phyloP scores from a whole-genome alignment of 2,113 vertebrate genomes.

The Ceratotherium simum region DNA sequence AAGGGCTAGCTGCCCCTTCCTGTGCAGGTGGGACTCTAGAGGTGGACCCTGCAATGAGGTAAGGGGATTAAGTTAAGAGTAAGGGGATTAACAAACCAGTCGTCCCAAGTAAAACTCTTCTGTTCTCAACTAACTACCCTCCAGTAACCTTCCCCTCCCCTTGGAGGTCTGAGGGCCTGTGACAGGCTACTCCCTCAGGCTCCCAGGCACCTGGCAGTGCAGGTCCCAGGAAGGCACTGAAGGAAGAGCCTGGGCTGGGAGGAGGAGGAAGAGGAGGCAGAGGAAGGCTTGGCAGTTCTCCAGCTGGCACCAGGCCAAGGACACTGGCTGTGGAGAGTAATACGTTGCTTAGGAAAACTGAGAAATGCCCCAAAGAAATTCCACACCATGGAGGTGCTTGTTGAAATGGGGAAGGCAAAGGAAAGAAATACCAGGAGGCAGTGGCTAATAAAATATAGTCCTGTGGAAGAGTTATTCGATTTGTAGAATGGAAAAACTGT shows the following conservation, averaged over 20 bases:
- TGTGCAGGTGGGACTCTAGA: not conserved
- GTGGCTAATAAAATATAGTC: conserved; percentile 31
- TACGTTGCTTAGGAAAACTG: conserved; percentile 38
- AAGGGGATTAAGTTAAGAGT: not conserved
- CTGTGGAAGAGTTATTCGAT: not conserved
- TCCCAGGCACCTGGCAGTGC: not conserved
- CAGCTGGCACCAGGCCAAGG: conserved; percentile 60
- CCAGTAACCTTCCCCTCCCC: not conserved
- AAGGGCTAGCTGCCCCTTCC: not conserved
- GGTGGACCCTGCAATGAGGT: not conserved
- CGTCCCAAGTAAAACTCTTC: not conserved
- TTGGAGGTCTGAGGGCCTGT: not conserved
- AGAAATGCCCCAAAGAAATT: conserved; percentile 47
- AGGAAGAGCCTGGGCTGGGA: conserved; percentile 68
- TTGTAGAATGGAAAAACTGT: conserved; percentile 62
- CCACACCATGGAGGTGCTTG: not conserved
- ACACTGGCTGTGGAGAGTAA: not conserved
- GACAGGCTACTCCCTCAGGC: not conserved
- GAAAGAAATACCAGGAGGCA: conserved; percentile 64
- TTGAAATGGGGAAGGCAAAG: conserved; percentile 7
- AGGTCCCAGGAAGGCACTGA: conserved; percentile 80
- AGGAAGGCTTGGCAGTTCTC: not conserved
- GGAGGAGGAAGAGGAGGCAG: not conserved
- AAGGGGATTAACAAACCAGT: not conserved
- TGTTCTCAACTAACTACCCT: not conserved